Percentiles rank a stretch among this genome's conserved stretches.
phyloP scores from a whole-genome alignment of 1,140 invertebrate genomes.

The Aphelenchoides besseyi region DNA sequence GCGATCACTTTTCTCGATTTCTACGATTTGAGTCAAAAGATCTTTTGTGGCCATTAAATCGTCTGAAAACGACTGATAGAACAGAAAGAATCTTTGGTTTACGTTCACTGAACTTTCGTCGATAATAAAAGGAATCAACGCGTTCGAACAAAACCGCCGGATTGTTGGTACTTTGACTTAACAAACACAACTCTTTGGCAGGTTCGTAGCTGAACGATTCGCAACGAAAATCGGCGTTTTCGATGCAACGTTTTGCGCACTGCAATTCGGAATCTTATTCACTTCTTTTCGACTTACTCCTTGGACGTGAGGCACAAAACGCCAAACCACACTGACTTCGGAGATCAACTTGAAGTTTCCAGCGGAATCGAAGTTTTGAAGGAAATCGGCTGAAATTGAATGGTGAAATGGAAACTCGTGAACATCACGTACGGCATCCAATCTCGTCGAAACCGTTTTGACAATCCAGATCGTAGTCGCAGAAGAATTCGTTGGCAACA shows the following conservation, averaged over 20 bases:
- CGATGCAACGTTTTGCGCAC: slow-evolving; percentile 32
- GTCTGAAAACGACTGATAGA: background rate
- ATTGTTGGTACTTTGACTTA: slow-evolving; percentile 23
- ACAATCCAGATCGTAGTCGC: slow-evolving; percentile 34
- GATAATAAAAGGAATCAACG: slow-evolving; percentile 28
- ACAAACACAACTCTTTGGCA: slow-evolving; percentile 26
- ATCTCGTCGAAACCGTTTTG: slow-evolving; percentile 32
- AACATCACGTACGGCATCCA: slow-evolving; percentile 27
- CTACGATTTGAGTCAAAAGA: background rate
- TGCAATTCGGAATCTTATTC: slow-evolving; percentile 15
- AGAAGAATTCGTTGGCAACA: slow-evolving; percentile 24
- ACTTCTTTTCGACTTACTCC: slow-evolving; percentile 19
- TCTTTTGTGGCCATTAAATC: background rate
- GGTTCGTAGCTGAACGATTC: slow-evolving; percentile 33
- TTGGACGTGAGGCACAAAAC: slow-evolving; percentile 26
- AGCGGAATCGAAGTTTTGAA: slow-evolving; percentile 21
- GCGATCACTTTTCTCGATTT: slow-evolving; percentile 9
- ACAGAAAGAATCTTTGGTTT: background rate
- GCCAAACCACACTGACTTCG: slow-evolving; percentile 30
- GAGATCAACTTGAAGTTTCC: slow-evolving; percentile 28
- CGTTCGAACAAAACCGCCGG: slow-evolving; percentile 31
- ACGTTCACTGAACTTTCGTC: slow-evolving; percentile 26
- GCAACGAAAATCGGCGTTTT: slow-evolving; percentile 21
- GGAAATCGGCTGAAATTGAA: slow-evolving; percentile 30
- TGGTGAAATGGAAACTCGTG: background rate